Evolutionary conservation across 2,797 vertebrate genomes (phyloP), one percentile per base, ranked within the genome.

Genomic region (Scolopax bukidnonensis): DNA sequence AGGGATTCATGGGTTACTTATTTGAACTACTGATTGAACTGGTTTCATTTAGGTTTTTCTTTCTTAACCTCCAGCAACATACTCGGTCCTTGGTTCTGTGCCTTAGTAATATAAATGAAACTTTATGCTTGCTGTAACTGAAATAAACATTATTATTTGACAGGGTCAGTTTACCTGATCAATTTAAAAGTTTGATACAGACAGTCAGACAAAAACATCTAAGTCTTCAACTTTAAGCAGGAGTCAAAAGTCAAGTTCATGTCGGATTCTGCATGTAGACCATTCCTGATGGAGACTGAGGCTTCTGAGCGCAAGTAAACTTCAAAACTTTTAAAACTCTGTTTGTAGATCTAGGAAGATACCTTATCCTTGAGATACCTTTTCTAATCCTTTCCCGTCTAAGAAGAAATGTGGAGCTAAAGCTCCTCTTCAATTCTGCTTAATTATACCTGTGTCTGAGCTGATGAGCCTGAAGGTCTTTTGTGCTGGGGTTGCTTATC

Each of bases 61-160:
- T 87, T 43, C 89, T 69, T 82, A 84, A 77, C 73, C 40, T 91
- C 32, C 41, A 85, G 57, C 32, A 91, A 64, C 27, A 38, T 41
- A 36, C 59, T 76, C n/a, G 50, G 50, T 68, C 87, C 43, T 93
- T 95, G 48, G 82, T 73, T 92, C 45, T 89, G 12, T 81, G 45
- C 30, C 27, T 92, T 77, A 71, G 10, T 53, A 61, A 43, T 30
- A 2, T 3, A 59, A 79, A 43, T 64, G 60, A 57, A 90, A 60
- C 23, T 4, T 90, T 90, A 51, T 54, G n/a, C 93, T 95, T 92
- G 30, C 33, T 75, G 17, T 65, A 91, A 63, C 7, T 68, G 51
- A 93, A 98, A 97, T 95, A 96, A 95, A 94, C 7, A 11, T 84
- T 64, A 40, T 63, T 54, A 17, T 56, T 79, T 12, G 4, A 41